phyloP scores from a whole-genome alignment of 2,113 vertebrate genomes.

The Nyctereutes procyonoides region DNA sequence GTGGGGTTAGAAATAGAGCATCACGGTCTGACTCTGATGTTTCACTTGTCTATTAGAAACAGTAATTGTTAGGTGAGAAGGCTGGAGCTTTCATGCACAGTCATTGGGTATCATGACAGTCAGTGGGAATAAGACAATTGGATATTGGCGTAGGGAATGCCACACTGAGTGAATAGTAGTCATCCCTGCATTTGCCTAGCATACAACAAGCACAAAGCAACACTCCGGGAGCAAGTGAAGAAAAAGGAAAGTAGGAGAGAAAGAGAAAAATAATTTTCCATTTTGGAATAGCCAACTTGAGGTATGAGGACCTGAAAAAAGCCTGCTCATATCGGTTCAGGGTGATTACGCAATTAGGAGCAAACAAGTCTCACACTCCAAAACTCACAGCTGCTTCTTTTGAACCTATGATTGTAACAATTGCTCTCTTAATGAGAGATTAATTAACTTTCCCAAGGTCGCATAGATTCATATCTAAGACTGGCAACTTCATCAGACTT shows the following conservation, averaged over 20 bases:
- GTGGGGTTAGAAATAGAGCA: neutral
- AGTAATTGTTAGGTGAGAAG: neutral
- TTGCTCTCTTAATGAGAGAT: constrained; percentile 53
- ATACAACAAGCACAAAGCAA: neutral
- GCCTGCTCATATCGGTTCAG: neutral
- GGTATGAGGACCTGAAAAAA: neutral
- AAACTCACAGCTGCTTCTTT: neutral
- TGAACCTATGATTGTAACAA: constrained; percentile 7
- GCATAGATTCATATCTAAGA: neutral
- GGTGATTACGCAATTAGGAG: neutral
- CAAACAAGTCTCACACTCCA: neutral
- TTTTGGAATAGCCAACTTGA: neutral
- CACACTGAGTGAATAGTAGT: neutral
- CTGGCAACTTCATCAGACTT: constrained; percentile 30
- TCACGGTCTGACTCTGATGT: neutral
- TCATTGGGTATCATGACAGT: neutral
- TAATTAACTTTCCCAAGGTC: constrained; percentile 47
- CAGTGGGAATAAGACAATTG: neutral
- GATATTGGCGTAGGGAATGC: neutral
- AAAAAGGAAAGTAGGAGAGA: neutral
- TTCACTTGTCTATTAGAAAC: neutral
- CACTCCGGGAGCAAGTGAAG: neutral
- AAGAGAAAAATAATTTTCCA: neutral
- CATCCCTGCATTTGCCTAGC: neutral
- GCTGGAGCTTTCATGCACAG: neutral